Conservation (phyloP, 2,113 vertebrate genomes). For the Tylochromis polylepis region DNA sequence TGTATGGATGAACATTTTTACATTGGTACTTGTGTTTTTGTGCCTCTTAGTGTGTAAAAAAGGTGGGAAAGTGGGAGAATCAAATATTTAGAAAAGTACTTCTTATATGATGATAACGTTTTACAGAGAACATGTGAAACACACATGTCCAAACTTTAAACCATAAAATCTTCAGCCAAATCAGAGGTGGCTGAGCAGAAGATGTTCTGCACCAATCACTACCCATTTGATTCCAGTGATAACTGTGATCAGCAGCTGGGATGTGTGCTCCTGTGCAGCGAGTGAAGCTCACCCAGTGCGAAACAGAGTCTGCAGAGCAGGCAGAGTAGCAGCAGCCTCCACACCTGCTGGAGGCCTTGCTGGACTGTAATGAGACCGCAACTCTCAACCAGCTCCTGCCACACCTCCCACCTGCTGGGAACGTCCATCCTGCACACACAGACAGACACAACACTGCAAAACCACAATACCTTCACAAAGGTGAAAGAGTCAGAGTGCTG, state of each 20-base stretch:
- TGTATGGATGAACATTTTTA: not conserved
- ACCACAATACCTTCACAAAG: not conserved
- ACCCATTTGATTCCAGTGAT: not conserved
- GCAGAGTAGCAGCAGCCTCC: constrained; percentile 84
- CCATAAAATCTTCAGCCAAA: not conserved
- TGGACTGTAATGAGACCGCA: constrained; percentile 79
- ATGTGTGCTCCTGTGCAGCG: not conserved
- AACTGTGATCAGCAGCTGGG: not conserved
- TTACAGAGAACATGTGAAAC: not conserved
- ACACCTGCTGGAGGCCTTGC: constrained; percentile 82
- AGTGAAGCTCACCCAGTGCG: constrained; percentile 76
- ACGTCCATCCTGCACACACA: constrained; percentile 59
- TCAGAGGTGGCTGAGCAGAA: not conserved
- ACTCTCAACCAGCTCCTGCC: constrained; percentile 76
- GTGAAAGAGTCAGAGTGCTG: not conserved
- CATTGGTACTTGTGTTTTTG: not conserved
- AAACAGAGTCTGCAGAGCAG: constrained; percentile 77
- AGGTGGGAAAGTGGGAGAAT: not conserved
- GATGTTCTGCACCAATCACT: not conserved
- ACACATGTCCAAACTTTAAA: not conserved
- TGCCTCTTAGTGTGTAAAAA: not conserved
- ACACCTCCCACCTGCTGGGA: constrained; percentile 73
- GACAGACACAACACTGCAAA: not conserved
- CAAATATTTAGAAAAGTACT: not conserved
- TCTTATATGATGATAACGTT: not conserved